Evolutionary conservation across 2,888 invertebrate species (phyloP), one percentile per base, ranked within the genome.

Genomic region (Dicyrtoma fusca): DNA sequence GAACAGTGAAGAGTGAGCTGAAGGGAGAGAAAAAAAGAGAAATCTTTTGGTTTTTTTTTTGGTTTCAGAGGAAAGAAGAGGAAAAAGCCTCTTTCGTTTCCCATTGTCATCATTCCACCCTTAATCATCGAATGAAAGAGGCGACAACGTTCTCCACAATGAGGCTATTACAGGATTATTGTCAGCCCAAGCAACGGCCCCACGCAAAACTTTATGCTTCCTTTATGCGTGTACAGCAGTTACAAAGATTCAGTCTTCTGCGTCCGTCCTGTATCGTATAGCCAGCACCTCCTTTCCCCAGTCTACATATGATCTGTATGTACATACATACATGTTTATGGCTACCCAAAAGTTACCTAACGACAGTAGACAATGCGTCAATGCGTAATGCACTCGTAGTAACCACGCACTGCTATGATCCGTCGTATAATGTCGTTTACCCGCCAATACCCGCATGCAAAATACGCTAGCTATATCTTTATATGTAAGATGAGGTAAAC

Each of bases 141-240:
- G 66, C 66, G 66, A 66, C 66, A 65, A 65, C 65, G 51, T 65
- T 49, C 53, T 53, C 17, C 34, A 65, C 51, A 66, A 66, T 66
- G 64, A 66, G 66, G 53, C 66, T 66, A 66, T 66, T 66, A 66
- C 66, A 47, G 66, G 66, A 66, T 66, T 66, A 66, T 66, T 66
- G 66, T 66, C 66, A 66, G 53, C 66, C 53, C 47, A 53, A 53
- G n/a, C 53, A 51, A 42, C 66, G n/a, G 26, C 42, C 42, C 61
- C 34, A 8, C 8, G 19, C 44, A 55, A 21, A 44, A 44, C 19
- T 42, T 49, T 61, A 25, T 59, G 59, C 13, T 13, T 23, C n/a
- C 19, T 42, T 49, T 61, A 34, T 34, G 34, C 34, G 34, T 34
- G 34, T 34, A 34, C 34, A 34, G 34, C 34, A 34, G 34, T 34